These are phyloP conservation scores for Anhinga rufa DNA, from an alignment of 2,113 vertebrate genomes.

Conservation along the genomic window DNA sequence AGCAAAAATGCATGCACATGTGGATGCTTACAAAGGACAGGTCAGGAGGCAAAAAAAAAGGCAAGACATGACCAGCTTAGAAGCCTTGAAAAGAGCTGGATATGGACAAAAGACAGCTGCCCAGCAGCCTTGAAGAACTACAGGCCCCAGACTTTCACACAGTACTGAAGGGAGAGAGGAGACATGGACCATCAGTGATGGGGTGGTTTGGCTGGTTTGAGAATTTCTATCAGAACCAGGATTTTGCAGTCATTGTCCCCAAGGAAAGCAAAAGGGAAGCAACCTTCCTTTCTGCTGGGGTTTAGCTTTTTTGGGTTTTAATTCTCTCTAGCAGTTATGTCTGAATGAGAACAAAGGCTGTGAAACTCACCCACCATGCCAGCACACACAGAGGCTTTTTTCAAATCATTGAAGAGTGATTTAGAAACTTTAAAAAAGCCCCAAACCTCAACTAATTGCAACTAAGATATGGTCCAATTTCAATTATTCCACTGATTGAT, in stretches of 20 bases:
- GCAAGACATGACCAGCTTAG: neutral
- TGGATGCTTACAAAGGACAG: neutral
- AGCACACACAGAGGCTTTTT: neutral
- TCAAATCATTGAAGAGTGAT: neutral
- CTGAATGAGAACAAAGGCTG: neutral
- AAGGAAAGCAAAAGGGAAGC: neutral
- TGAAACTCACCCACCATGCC: neutral
- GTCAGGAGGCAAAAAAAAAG: neutral
- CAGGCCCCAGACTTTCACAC: neutral
- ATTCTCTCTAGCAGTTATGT: neutral
- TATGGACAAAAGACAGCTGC: neutral
- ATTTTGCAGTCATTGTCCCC: neutral
- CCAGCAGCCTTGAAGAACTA: neutral
- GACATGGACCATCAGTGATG: neutral
- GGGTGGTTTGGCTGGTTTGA: neutral
- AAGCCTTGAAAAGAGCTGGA: neutral
- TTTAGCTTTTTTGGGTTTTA: neutral
- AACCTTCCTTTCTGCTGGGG: neutral
- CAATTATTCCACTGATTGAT: slow-evolving; percentile 6
- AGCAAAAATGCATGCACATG: neutral
- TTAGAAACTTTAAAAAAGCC: neutral
- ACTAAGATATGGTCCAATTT: neutral
- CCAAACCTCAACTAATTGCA: neutral
- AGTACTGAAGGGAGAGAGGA: neutral
- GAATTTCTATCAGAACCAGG: neutral